A percentile compares a stretch with the other conserved stretches of the same genome.
Evolutionary conservation across 2,113 vertebrate genomes (phyloP).

Genomic region (Sterna hirundo): DNA sequence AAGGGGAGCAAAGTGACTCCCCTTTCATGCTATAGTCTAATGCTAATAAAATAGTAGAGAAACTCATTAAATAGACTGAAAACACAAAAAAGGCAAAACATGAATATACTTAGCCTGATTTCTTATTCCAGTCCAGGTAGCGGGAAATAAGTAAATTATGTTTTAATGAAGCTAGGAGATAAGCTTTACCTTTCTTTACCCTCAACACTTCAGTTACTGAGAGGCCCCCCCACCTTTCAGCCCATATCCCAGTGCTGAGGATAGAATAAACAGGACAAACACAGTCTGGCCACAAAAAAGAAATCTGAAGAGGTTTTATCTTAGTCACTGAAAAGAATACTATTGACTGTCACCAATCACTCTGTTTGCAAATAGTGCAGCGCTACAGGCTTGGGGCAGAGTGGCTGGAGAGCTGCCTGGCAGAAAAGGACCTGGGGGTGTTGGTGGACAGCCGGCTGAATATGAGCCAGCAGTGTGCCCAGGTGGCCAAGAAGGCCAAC

Average conservation of each 20-base stretch:
- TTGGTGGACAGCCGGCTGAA: too few relatives aligned
- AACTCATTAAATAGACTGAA: background rate
- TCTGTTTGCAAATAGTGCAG: background rate
- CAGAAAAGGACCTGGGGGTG: too few relatives aligned
- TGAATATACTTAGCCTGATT: background rate
- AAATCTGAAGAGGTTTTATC: background rate
- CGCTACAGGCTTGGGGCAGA: too few relatives aligned
- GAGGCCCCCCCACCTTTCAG: fast-evolving
- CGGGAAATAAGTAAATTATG: fast-evolving
- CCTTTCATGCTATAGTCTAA: background rate
- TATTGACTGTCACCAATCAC: background rate
- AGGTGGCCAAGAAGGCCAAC: too few relatives aligned
- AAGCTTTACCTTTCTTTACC: background rate
- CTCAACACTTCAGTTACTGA: background rate
- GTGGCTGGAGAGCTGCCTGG: too few relatives aligned
- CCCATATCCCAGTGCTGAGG: fast-evolving
- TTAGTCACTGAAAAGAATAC: background rate
- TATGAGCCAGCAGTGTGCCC: too few relatives aligned
- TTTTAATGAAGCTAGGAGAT: background rate
- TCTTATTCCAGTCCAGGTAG: background rate
- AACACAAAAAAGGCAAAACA: background rate
- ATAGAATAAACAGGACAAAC: background rate
- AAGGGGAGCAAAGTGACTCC: background rate
- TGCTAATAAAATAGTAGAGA: background rate
- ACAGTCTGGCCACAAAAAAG: too few relatives aligned